A percentile compares a stretch with the other conserved stretches of the same genome.
phyloP scores from a whole-genome alignment of 2,888 invertebrate genomes.

The Torymus tubicola region DNA sequence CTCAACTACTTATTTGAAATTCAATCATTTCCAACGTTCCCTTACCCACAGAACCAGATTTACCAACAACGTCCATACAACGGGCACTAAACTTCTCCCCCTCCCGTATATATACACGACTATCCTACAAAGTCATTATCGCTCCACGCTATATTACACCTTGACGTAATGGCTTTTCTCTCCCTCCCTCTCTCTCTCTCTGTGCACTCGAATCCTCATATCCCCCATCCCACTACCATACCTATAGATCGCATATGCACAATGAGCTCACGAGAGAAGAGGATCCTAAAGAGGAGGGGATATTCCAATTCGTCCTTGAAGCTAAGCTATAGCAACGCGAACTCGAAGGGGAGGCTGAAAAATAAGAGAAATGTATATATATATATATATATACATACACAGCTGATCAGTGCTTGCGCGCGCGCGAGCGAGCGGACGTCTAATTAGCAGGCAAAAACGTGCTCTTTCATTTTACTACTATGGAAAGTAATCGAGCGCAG shows the following conservation, averaged over 20 bases:
- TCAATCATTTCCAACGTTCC: too few species aligned
- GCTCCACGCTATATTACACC: background rate
- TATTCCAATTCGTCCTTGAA: slow-evolving; percentile 34
- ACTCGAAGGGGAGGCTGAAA: background rate
- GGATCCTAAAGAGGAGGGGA: too few species aligned
- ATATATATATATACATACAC: background rate
- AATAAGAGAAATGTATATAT: slow-evolving; percentile 12
- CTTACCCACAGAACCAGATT: background rate
- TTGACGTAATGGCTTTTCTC: slow-evolving; percentile 2
- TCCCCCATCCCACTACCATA: too few species aligned
- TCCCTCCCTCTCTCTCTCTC: background rate
- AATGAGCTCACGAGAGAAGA: slow-evolving; percentile 5
- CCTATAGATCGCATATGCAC: slow-evolving; percentile 12
- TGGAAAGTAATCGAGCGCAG: slow-evolving; percentile 43
- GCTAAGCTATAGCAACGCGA: background rate
- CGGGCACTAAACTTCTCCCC: background rate
- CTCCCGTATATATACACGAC: background rate
- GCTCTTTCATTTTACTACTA: slow-evolving; percentile 53
- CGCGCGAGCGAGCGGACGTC: slow-evolving; percentile 24
- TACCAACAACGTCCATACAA: background rate
- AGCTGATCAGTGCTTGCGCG: slow-evolving; percentile 5
- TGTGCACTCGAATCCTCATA: background rate
- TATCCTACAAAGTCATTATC: slow-evolving; percentile 19
- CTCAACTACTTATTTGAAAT: too few species aligned
- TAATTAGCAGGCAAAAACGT: slow-evolving; percentile 54